phyloP scores from a whole-genome alignment of 2,888 invertebrate genomes.

The Drosophila aldrichi region DNA sequence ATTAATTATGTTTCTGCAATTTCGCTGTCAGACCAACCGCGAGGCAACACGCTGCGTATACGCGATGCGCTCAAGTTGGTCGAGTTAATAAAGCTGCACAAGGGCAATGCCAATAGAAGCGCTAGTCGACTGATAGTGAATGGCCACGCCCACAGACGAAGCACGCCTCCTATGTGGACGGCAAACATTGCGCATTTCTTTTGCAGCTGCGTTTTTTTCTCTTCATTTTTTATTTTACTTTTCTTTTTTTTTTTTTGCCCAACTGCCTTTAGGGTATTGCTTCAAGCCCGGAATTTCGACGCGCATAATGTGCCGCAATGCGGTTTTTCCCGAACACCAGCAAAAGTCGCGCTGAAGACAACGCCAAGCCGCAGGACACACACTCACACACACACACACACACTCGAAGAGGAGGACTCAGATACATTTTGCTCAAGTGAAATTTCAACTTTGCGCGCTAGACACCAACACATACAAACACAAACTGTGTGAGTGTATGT shows the following conservation, averaged over 20 bases:
- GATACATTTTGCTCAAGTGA: conserved; percentile 47
- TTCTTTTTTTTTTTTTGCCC: conserved; percentile 34
- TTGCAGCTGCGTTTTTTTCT: conserved; percentile 58
- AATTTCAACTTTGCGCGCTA: conserved; percentile 45
- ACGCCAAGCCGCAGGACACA: conserved; percentile 54
- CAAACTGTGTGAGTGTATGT: not conserved
- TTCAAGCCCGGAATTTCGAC: conserved; percentile 66
- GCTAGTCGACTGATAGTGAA: conserved; percentile 22
- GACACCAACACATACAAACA: conserved; percentile 17
- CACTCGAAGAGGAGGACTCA: conserved; percentile 4
- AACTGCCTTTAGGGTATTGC: conserved; percentile 57
- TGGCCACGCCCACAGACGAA: conserved; percentile 5
- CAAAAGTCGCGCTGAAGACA: conserved; percentile 63
- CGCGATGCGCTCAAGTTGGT: conserved; percentile 15
- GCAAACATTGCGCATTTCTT: conserved; percentile 73
- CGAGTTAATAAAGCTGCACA: conserved; percentile 55
- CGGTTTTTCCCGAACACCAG: conserved; percentile 74
- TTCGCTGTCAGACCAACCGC: conserved; percentile 1
- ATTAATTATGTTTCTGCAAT: conserved; percentile 56
- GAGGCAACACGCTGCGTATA: conserved; percentile 25
- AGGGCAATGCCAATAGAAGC: conserved; percentile 38
- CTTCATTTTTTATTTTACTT: conserved; percentile 37
- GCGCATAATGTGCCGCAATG: conserved; percentile 83
- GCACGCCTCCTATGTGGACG: conserved; percentile 31
- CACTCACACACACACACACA: conserved; percentile 22